A percentile compares a stretch with the other conserved stretches of the same genome.
Conservation (phyloP, 2,113 vertebrate species). For the Cettia cetti region DNA sequence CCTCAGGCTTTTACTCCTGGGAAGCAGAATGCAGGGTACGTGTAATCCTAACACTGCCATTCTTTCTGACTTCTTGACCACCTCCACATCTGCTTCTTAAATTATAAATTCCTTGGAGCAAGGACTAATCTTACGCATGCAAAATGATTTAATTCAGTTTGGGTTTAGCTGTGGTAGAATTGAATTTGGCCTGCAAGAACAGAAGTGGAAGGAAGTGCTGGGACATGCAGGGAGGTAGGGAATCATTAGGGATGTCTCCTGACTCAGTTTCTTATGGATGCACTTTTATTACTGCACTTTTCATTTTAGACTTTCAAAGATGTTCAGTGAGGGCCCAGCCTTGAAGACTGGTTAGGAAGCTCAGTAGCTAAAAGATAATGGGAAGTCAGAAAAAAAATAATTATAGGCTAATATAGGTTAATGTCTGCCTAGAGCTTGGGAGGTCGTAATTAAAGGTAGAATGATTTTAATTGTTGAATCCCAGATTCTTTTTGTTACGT, state of each 20-base stretch:
- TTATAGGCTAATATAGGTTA: conserved; percentile 20
- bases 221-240: not conserved
- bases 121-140: not conserved
- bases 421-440: conserved; percentile 17
- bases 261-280: not conserved
- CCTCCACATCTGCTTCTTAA: not conserved
- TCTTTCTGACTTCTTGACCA: not conserved
- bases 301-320: not conserved
- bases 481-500: not conserved
- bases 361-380: conserved; percentile 10
- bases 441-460: conserved; percentile 20
- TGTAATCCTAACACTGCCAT: not conserved
- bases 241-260: not conserved
- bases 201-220: not conserved
- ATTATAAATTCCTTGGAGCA: not conserved
- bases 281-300: not conserved
- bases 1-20: not conserved
- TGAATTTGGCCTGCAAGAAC: not conserved
- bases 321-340: not conserved
- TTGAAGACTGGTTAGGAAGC: not conserved
- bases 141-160: not conserved
- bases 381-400: conserved; percentile 16
- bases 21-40: not conserved
- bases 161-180: not conserved
- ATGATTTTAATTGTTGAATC: not conserved